Percentiles rank a stretch among this genome's conserved stretches.
Conservation (phyloP, 2,113 vertebrate genomes). For the Ellobius talpinus region DNA sequence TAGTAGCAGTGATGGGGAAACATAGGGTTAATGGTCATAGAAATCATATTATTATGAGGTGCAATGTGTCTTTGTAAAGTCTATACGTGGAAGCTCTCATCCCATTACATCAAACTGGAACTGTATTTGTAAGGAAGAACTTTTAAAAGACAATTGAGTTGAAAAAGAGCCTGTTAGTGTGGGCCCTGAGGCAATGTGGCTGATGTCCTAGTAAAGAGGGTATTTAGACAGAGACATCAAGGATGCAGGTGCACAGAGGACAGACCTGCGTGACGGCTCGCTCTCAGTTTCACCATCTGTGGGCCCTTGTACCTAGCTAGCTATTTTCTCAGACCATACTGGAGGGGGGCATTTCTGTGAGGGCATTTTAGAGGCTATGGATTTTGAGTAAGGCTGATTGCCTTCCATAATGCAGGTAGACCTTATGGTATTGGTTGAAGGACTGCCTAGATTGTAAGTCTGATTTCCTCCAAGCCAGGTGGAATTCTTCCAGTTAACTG, state of each 20-base stretch:
- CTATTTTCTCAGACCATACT: neutral
- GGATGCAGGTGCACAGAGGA: neutral
- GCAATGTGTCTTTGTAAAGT: neutral
- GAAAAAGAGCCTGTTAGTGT: neutral
- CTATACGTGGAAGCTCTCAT: neutral
- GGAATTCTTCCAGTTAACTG: neutral
- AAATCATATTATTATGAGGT: neutral
- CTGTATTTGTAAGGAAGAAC: neutral
- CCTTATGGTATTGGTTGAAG: neutral
- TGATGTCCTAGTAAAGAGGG: conserved; percentile 17
- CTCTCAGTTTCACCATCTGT: neutral
- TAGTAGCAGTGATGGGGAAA: neutral
- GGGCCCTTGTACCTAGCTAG: neutral
- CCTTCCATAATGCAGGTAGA: neutral
- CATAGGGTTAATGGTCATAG: neutral
- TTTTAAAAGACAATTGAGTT: conserved; percentile 26
- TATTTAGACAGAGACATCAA: neutral
- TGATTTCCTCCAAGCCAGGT: neutral
- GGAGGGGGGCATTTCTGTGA: neutral
- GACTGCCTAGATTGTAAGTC: neutral
- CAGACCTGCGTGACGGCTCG: neutral
- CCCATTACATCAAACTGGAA: neutral
- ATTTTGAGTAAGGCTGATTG: conserved; percentile 27
- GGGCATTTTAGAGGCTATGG: neutral
- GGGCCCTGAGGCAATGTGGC: neutral